These are phyloP conservation scores for human DNA, from an alignment of 2,113 vertebrate species.

Conservation along the genomic window DNA sequence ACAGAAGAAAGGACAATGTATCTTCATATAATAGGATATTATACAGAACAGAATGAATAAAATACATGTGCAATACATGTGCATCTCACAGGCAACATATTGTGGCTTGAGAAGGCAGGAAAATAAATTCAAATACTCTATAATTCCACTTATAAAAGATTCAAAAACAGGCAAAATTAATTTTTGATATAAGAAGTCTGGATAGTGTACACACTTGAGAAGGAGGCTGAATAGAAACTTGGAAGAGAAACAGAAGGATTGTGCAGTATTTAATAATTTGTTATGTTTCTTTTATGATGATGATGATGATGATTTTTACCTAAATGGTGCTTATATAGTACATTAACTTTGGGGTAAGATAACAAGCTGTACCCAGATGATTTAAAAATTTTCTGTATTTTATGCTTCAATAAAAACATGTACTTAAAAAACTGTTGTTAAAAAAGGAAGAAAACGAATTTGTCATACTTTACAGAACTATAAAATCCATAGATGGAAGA, in stretches of 20 bases:
- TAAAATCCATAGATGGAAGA: neutral
- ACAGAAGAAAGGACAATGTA: neutral
- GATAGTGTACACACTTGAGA: neutral
- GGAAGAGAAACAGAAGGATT: neutral
- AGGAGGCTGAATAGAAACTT: neutral
- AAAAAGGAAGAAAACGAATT: neutral
- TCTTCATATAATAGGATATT: neutral
- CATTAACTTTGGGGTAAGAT: neutral
- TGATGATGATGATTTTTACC: neutral
- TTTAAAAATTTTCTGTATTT: neutral
- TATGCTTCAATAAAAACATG: neutral
- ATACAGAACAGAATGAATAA: neutral
- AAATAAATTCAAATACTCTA: neutral
- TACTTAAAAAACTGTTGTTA: neutral
- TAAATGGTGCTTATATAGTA: neutral
- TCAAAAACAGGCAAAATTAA: neutral
- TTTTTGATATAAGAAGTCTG: neutral
- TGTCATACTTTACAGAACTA: neutral
- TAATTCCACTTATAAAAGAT: neutral
- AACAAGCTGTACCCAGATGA: neutral
- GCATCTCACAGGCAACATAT: neutral
- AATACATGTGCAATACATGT: neutral
- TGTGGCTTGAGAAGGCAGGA: neutral
- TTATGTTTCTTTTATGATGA: neutral
- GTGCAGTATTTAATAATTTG: neutral